Evolutionary conservation across 2,888 invertebrate species (phyloP).

Genomic region (Pollenia griseotomentosa): DNA sequence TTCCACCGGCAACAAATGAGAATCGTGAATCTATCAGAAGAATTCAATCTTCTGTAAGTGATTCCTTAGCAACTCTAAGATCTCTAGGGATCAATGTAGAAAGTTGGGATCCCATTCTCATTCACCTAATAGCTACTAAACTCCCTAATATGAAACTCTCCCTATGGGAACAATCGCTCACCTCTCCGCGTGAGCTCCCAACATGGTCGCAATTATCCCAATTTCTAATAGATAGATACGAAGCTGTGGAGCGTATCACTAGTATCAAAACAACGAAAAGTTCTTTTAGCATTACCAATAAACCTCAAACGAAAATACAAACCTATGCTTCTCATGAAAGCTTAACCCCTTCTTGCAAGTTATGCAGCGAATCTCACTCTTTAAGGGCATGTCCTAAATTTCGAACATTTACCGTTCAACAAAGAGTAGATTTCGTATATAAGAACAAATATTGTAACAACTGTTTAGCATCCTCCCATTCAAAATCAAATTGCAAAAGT

Average conservation of each 20-base stretch:
- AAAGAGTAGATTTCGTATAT: background rate
- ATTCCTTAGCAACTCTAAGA: background rate
- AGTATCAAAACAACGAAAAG: no score
- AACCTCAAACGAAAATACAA: no score
- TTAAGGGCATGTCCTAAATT: background rate
- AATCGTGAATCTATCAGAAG: background rate
- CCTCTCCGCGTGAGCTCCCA: background rate
- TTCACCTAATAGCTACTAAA: background rate
- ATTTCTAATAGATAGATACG: background rate
- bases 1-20: background rate
- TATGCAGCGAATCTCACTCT: background rate
- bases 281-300: no score
- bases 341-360: background rate
- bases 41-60: background rate
- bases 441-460: slow-evolving; percentile 13
- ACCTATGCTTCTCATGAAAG: background rate
- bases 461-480: background rate
- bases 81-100: background rate
- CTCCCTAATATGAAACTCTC: background rate
- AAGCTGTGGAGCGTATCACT: background rate
- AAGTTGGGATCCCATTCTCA: background rate
- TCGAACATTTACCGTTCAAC: background rate
- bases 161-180: background rate
- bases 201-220: background rate
- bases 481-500: background rate